A percentile compares a stretch with the other conserved stretches of the same genome.
These are phyloP conservation scores for Ia io DNA, from an alignment of 2,113 vertebrate species.

Conservation along the genomic window DNA sequence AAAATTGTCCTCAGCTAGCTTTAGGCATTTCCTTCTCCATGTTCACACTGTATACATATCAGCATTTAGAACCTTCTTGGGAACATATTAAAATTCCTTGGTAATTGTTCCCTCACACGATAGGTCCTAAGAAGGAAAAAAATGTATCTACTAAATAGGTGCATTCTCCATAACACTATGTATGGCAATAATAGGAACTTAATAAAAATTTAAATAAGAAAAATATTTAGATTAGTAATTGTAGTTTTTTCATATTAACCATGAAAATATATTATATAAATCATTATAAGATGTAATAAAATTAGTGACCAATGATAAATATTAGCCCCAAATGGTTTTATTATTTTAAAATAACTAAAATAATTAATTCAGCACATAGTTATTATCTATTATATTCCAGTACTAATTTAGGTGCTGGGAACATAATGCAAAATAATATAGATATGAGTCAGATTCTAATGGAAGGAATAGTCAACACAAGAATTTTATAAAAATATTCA, in stretches of 20 bases:
- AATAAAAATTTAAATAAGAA: conserved; percentile 3
- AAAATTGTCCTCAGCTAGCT: not conserved
- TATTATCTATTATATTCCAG: not conserved
- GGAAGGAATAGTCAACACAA: not conserved
- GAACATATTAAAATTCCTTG: not conserved
- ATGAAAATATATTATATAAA: not conserved
- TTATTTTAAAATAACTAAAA: not conserved
- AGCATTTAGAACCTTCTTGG: not conserved
- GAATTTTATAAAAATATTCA: not conserved
- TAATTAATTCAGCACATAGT: not conserved
- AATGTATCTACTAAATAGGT: not conserved
- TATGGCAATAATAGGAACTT: not conserved
- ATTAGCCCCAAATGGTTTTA: not conserved
- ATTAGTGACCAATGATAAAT: not conserved
- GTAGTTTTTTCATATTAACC: not conserved
- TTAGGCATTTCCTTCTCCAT: not conserved
- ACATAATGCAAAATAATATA: not conserved
- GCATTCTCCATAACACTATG: not conserved
- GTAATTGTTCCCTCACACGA: not conserved
- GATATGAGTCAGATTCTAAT: not conserved
- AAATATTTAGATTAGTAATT: not conserved
- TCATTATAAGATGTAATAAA: not conserved
- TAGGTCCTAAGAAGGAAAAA: not conserved
- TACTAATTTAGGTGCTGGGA: not conserved
- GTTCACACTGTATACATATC: not conserved